Percentiles rank a stretch among this genome's conserved stretches.
phyloP scores from a whole-genome alignment of 1,140 invertebrate genomes.

The Tribolium madens region DNA sequence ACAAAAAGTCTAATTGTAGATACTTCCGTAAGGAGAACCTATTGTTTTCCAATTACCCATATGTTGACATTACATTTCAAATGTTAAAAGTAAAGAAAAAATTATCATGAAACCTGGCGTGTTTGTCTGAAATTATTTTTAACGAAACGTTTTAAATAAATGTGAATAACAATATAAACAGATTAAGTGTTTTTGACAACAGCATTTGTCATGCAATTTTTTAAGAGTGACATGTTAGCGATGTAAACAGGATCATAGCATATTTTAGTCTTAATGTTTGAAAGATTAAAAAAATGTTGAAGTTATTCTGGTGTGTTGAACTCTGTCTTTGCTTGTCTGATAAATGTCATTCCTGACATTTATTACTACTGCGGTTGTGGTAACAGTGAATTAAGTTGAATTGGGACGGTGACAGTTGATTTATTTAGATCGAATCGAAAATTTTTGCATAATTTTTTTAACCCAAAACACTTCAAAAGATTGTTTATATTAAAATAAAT shows the following conservation, averaged over 20 bases:
- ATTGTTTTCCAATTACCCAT: conserved; percentile 20
- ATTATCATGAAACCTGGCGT: neutral
- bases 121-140: neutral
- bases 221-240: too few relatives aligned
- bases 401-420: conserved; percentile 2
- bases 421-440: neutral
- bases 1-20: conserved; percentile 5
- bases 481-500: conserved; percentile 1
- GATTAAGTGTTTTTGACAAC: conserved; percentile 2
- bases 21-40: conserved; percentile 9
- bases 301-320: neutral
- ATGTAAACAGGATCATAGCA: too few relatives aligned
- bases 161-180: conserved; percentile 12
- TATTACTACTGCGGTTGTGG: conserved; percentile 20
- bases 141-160: conserved; percentile 9
- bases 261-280: too few relatives aligned
- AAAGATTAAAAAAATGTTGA: neutral
- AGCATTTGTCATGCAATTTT: neutral
- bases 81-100: conserved; percentile 10
- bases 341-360: conserved; percentile 10
- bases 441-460: neutral
- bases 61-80: neutral
- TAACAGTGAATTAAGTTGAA: conserved; percentile 13
- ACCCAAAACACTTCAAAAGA: neutral
- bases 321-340: conserved; percentile 15